These are phyloP conservation scores for Mionectes olivaceus DNA, from an alignment of 2,797 vertebrate species.

Conservation along the genomic window DNA sequence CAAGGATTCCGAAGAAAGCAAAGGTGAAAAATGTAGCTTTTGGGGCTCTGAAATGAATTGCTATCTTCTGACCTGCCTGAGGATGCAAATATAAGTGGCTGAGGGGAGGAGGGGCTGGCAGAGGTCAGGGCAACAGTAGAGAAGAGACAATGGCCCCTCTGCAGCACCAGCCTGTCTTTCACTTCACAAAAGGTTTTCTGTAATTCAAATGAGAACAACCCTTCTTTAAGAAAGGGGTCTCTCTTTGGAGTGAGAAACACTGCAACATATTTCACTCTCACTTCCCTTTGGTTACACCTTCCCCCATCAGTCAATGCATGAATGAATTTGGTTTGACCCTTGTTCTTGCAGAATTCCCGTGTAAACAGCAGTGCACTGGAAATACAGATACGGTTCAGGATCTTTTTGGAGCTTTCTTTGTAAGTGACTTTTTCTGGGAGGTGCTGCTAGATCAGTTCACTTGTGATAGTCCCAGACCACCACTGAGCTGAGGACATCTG, in stretches of 20 bases:
- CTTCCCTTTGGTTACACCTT: conserved; percentile 40
- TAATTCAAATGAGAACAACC: conserved; percentile 43
- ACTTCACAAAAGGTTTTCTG: conserved; percentile 18
- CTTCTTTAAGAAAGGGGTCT: neutral
- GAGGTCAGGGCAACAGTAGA: neutral
- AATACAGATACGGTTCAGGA: accelerated
- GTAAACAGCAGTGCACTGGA: neutral
- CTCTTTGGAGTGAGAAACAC: neutral
- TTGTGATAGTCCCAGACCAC: neutral
- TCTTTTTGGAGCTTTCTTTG: neutral
- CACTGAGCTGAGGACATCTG: neutral
- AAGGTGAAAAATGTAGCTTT: neutral
- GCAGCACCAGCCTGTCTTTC: conserved; percentile 17
- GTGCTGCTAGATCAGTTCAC: neutral
- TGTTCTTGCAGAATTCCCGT: neutral
- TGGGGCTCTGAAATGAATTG: neutral
- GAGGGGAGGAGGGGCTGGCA: neutral
- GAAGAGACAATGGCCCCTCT: neutral
- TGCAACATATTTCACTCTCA: neutral
- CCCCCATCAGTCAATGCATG: neutral
- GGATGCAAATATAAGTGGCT: neutral
- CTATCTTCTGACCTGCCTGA: neutral
- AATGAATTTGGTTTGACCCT: conserved; percentile 8
- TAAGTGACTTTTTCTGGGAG: neutral
- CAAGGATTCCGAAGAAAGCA: neutral